Evolutionary conservation across 2,113 vertebrate species (phyloP), one percentile per base, ranked within the genome.

Genomic region (Chlamydotis undulata): DNA sequence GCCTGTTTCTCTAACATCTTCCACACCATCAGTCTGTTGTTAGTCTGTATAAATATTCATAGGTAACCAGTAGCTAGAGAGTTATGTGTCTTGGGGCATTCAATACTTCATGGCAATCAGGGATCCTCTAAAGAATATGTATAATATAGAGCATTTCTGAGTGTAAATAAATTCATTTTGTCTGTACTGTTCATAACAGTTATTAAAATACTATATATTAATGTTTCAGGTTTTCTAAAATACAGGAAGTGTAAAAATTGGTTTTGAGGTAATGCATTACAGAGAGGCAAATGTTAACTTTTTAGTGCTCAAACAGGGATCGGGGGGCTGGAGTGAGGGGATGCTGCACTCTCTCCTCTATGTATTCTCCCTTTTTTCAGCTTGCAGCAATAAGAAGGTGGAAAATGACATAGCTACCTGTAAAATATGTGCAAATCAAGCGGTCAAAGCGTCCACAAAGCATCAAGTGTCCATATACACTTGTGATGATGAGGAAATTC

Each of bases 1-100:
- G 65, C 5, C 45, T 93, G 49, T 39, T 83, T 31, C 41, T 65
- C 26, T 2, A 7, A 24, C 25, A 43, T 52, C 28, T 22, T 79
- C 33, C 39, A 45, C 31, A 76, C 10, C 45, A 56, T 18, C 17
- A 10, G 6, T 24, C 33, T 56, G 33, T 50, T 78, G 47, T 41
- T 33, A 59, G 37, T 37, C 25, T 22, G 10, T 45, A 64, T 75
- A 94, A 87, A 78, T 91, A 92, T 91, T 91, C 60, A 84, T 39
- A 56, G 69, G n/a, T n/a, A 56, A 70, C 12, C 28, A 77, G 61
- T 12, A 59, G 15, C 25, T 82, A 47, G 73, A 68, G 16, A 63
- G 29, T 82, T 75, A 55, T 12, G 16, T 47, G 25, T 60, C 65
- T 69, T 89, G 59, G 9, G 45, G 7, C 53, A 65, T 86, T 79